Base-by-base conservation (phyloP, 1,140 invertebrate species). In the Gonatopus flavifemur region DNA sequence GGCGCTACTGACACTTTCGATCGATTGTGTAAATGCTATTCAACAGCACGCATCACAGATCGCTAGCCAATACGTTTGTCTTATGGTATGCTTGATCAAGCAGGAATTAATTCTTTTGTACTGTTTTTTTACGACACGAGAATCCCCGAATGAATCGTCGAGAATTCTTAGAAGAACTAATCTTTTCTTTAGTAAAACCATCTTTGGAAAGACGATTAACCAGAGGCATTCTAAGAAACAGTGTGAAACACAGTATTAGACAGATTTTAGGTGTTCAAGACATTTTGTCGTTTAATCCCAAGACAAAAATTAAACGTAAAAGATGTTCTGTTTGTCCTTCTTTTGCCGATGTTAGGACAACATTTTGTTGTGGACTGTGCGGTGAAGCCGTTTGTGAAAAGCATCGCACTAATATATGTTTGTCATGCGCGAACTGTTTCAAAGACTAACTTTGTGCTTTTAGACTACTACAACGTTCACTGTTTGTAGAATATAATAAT, bases 1-100 rank as follows among this genome's bases (percentile, higher is more conserved):
- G 70, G 69, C 33, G 69, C 64, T 15, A 72, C 78, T 1, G 74
- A 78, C 55, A 48, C 53, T n/a, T 46, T 78, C 6, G 72, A 80
- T 54, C 46, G 74, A 45, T 64, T 69, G 44, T 69, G 68, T 55
- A 50, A 65, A 2, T 55, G 49, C 30, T 76, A 72, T 53, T 62
- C 64, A 36, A 49, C 45, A 36, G 25, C 54, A 20, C 48, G 76
- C 50, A 66, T 54, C 43, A 72, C 62, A 10, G 49, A 50, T 15
- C 41, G 71, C 38, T 77, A 71, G 73, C 73, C 76, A 61, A 63
- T 69, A 64, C 53, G 48, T 22, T 15, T 72, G 20, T 66, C 72
- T 51, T 63, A 59, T 49, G 44, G 55, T 12, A 49, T 71, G 20
- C 32, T 70, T 19, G 67, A 74, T 44, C 55, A 71, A 49, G 59